These are phyloP conservation scores for Ochropleura leucogaster DNA, from an alignment of 2,888 invertebrate genomes.

Conservation along the genomic window DNA sequence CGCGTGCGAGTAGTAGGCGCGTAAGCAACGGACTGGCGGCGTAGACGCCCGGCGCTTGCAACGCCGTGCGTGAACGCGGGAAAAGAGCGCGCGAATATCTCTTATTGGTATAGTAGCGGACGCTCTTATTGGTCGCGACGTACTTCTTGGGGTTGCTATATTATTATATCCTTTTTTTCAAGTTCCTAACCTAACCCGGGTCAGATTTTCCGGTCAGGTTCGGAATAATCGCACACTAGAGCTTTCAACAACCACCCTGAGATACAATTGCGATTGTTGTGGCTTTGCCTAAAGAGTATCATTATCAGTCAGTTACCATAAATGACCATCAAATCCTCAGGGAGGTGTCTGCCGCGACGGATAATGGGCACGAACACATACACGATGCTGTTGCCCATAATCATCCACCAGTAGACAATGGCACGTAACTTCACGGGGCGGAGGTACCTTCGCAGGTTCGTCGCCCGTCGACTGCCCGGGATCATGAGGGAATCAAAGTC, in stretches of 20 bases:
- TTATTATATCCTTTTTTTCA: too few species aligned
- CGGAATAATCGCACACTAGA: not conserved
- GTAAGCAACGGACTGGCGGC: too few species aligned
- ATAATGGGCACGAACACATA: slow-evolving; percentile 33
- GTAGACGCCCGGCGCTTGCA: too few species aligned
- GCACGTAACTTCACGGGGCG: slow-evolving; percentile 59
- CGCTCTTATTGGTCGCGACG: too few species aligned
- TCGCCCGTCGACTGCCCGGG: slow-evolving; percentile 58
- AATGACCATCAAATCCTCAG: slow-evolving; percentile 49
- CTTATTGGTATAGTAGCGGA: too few species aligned
- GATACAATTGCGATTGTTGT: not conserved
- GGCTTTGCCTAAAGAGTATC: not conserved
- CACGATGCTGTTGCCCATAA: slow-evolving; percentile 32
- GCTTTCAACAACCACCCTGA: not conserved
- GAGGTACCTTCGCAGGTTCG: slow-evolving; percentile 55
- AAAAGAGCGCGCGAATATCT: too few species aligned
- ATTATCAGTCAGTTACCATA: slow-evolving; percentile 47
- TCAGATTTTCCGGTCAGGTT: too few species aligned
- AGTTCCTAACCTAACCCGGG: too few species aligned
- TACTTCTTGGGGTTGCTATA: too few species aligned
- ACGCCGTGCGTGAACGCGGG: too few species aligned
- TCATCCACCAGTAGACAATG: slow-evolving; percentile 54
- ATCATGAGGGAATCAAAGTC: slow-evolving; percentile 58
- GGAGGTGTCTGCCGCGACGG: slow-evolving; percentile 42
- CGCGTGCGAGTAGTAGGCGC: too few species aligned